Evolutionary conservation across 2,113 vertebrate species (phyloP), one percentile per base, ranked within the genome.

Genomic region (Pandion haliaetus): DNA sequence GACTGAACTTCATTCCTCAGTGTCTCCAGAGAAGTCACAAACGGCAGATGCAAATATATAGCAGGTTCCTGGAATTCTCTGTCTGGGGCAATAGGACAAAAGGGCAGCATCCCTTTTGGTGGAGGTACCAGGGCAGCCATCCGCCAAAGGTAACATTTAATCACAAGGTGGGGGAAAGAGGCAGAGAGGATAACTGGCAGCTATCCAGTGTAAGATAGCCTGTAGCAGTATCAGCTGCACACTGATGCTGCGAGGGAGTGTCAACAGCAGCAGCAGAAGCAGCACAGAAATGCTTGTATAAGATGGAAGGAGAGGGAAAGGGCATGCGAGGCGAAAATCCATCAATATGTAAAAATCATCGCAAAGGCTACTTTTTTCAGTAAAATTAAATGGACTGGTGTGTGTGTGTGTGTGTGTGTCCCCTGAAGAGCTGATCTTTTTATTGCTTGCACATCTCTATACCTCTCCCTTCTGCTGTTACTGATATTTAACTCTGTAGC

Each of bases 401-500:
- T n/a, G n/a, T n/a, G n/a, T n/a, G n/a, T n/a, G n/a, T n/a, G n/a
- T n/a, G n/a, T n/a, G n/a, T n/a, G n/a, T n/a, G n/a, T n/a, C n/a
- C n/a, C n/a, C n/a, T 54, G 88, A 82, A 67, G 55, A 78, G 65
- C 61, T 57, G 83, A 62, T 84, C 49, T 65, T 94, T 47, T 79
- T 72, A 92, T 87, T 84, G 85, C 85, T 81, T 58, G 49, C 55
- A 29, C 84, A 80, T 89, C n/a, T 95, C 70, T 67, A 78, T 88
- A 36, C 32, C 28, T 96, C 86, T 76, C 81, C 32, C 73, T 94
- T 95, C 57, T 88, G 93, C 85, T 82, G 14, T 58, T 88, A 80
- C 94, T 80, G 93, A 89, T 93, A 96, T 95, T 97, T 95, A 88
- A 90, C 86, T 94, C 85, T 77, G 86, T 95, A 69, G 61, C 54